phyloP scores from a whole-genome alignment of 2,888 invertebrate genomes.

The Leucophenga montana region DNA sequence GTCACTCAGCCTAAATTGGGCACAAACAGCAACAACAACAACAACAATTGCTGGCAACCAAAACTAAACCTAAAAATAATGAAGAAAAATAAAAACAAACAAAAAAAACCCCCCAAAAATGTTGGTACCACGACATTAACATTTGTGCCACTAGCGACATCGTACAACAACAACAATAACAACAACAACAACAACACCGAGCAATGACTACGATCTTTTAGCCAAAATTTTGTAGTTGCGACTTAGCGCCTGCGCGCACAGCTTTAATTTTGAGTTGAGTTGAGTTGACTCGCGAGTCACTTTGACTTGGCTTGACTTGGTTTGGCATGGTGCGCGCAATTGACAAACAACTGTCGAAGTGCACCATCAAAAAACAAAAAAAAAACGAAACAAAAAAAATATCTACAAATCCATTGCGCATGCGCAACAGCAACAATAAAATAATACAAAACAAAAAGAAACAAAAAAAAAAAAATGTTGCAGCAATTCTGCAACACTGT shows the following conservation, averaged over 20 bases:
- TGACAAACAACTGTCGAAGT: constrained; percentile 61
- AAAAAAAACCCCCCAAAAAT: constrained; percentile 40
- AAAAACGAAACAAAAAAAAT: neutral
- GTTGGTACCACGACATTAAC: constrained; percentile 52
- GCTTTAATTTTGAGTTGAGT: neutral
- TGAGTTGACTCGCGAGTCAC: constrained; percentile 9
- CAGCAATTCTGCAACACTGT: neutral
- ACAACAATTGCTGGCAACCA: constrained; percentile 1
- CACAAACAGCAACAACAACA: constrained; percentile 22
- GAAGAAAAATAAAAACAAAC: constrained; percentile 21
- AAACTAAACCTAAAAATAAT: constrained; percentile 12
- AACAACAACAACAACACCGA: constrained; percentile 35
- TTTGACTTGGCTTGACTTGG: constrained; percentile 19
- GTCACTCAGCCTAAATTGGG: constrained; percentile 17
- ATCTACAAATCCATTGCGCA: constrained; percentile 57
- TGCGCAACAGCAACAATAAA: constrained; percentile 47
- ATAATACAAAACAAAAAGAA: too few species aligned
- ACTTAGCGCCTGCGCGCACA: constrained; percentile 28
- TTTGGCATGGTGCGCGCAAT: constrained; percentile 41
- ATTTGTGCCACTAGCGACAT: constrained; percentile 54
- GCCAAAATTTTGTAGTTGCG: constrained; percentile 24
- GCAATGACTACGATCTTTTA: constrained; percentile 35
- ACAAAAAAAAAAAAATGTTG: constrained; percentile 12
- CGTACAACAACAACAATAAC: constrained; percentile 30
- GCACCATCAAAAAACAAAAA: neutral